These are phyloP conservation scores for Neosalanx taihuensis DNA, from an alignment of 2,797 vertebrate species.

Conservation along the genomic window DNA sequence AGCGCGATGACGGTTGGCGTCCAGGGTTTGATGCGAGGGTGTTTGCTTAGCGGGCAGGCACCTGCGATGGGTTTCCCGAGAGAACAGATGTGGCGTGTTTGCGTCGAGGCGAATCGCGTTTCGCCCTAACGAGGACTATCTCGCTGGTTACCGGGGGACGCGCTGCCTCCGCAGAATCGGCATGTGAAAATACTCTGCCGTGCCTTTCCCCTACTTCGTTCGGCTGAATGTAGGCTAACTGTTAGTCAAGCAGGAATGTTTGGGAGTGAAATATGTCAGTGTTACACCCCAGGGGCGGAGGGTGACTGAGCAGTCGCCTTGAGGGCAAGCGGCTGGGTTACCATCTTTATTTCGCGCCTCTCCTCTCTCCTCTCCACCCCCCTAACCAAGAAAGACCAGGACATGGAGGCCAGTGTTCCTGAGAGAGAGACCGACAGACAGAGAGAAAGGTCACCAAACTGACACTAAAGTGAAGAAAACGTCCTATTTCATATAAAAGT, in stretches of 20 bases:
- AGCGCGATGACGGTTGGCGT: slow-evolving; percentile 40
- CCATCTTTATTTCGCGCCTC: not conserved
- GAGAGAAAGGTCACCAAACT: not conserved
- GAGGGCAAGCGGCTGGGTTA: not conserved
- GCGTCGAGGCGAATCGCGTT: not conserved
- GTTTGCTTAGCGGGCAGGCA: not conserved
- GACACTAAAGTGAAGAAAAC: not conserved
- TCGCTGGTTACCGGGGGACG: not conserved
- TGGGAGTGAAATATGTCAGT: too few relatives aligned
- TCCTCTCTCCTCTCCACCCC: not conserved
- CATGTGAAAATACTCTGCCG: not conserved
- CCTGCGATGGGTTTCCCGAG: not conserved
- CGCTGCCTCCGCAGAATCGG: not conserved
- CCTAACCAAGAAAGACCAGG: not conserved
- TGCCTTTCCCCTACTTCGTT: not conserved
- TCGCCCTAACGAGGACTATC: not conserved
- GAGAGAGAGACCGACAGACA: not conserved
- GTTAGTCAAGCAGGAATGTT: too few relatives aligned
- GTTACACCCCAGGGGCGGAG: too few relatives aligned
- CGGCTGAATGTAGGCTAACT: too few relatives aligned
- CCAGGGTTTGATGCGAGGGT: slow-evolving; percentile 34
- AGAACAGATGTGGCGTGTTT: not conserved
- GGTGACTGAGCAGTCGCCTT: too few relatives aligned
- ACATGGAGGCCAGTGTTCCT: slow-evolving; percentile 11
- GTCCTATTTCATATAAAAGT: slow-evolving; percentile 19